A percentile compares a stretch with the other conserved stretches of the same genome.
Conservation (phyloP, 2,113 vertebrate species). For the Amazona guildingii region DNA sequence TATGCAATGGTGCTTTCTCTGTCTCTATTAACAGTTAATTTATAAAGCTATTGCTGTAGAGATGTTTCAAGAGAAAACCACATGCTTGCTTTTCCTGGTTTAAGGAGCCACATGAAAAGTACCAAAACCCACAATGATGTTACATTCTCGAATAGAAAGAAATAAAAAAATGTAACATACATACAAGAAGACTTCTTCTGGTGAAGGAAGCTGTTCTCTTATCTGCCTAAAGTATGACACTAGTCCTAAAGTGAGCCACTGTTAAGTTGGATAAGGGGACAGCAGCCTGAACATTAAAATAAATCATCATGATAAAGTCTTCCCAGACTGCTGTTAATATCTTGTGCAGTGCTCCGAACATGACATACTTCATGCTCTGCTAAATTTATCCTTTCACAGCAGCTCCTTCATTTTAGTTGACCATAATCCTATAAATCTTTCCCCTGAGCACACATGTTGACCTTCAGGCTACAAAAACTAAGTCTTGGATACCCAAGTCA, state of each 20-base stretch:
- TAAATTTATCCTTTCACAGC: background rate
- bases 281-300: background rate
- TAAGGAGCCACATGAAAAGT: background rate
- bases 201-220: background rate
- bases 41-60: background rate
- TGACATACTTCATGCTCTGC: slow-evolving; percentile 13
- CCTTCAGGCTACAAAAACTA: slow-evolving; percentile 8
- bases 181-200: background rate
- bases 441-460: background rate
- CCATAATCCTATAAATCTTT: slow-evolving; percentile 21
- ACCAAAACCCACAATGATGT: background rate
- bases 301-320: slow-evolving; percentile 30
- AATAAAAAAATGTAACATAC: background rate
- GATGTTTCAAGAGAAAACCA: background rate
- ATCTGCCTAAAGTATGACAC: background rate
- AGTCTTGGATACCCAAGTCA: background rate
- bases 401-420: slow-evolving; percentile 18
- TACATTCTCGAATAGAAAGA: background rate
- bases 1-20: background rate
- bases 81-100: background rate
- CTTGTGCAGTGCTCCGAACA: background rate
- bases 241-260: background rate
- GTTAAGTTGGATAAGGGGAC: background rate
- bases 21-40: background rate
- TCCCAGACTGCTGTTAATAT: background rate